Base-by-base conservation (phyloP, 2,113 vertebrate genomes). In the Halcyon malimbica region DNA sequence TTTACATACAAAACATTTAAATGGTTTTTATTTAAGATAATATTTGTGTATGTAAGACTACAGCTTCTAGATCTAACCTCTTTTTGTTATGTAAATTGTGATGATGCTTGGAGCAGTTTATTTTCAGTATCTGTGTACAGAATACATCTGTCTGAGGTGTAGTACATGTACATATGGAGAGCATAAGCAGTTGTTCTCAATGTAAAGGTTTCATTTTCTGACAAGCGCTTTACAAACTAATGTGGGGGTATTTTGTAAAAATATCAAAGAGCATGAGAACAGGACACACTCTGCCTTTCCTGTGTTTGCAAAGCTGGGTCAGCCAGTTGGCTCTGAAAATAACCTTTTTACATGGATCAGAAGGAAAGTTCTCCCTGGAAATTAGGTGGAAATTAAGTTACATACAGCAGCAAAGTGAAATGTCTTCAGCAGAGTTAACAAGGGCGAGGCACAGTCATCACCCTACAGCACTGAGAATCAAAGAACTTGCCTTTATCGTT, bases 1-100 rank as follows among this genome's bases (percentile, higher is more conserved):
- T 95, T 97, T 96, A 82, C 89, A 92, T 96, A 81, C 56, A 89
- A 94, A 95, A 67, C 90, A 97, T 93, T 78, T 51, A 94, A 92
- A 92, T 90, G 7, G 4, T 2, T 6, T 83, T 77, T 70, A 68
- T 95, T 92, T 89, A 87, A 93, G 91, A 51, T 57, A 85, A 29
- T 83, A 73, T 83, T 96, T 94, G 87, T 94, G 60, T 94, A 77
- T 68, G 73, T 83, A 73, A 78, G 50, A 76, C 84, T 89, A 33
- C 74, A 60, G 17, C 64, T 83, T 89, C 77, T 91, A 73, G 74
- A 89, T 91, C 29, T 84, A 73, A 44, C 80, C 31, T 56, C n/a
- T 67, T 94, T 64, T 73, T 90, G 20, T 67, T 88, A 93, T 44
- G 73, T 89, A 93, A 83, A 83, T 78, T 74, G 31, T 75, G n/a